Conservation (phyloP, 2,797 vertebrate genomes). For the Gymnopithys bicolor region DNA sequence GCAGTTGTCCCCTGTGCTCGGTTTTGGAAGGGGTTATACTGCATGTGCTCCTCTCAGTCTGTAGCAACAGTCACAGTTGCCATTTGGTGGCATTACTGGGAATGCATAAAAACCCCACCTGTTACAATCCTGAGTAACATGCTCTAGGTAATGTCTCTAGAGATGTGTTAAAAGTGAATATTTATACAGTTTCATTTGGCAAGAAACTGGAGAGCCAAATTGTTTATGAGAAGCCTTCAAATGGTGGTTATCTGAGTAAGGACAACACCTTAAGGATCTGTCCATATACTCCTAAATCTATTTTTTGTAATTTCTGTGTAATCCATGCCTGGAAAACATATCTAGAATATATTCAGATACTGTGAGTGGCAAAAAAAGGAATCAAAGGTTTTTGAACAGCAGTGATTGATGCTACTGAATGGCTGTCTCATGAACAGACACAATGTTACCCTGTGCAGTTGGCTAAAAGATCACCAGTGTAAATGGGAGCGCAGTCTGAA, state of each 20-base stretch:
- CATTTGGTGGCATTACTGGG: background rate
- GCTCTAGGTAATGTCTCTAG: background rate
- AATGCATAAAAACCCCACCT: background rate
- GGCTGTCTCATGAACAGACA: background rate
- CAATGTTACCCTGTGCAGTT: fast-evolving
- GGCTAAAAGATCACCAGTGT: background rate
- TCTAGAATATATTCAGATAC: background rate
- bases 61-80: background rate
- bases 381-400: background rate
- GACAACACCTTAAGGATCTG: background rate
- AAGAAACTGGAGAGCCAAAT: background rate
- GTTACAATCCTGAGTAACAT: background rate
- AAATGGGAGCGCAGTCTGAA: background rate
- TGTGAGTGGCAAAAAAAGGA: background rate
- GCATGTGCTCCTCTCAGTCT: background rate
- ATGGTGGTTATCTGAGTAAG: background rate
- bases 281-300: background rate
- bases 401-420: background rate
- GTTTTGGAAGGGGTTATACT: background rate
- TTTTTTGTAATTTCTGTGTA: background rate
- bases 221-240: background rate
- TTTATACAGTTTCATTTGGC: background rate
- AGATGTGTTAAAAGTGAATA: background rate
- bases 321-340: background rate
- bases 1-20: background rate